Evolutionary conservation across 2,888 invertebrate species (phyloP), one percentile per base, ranked within the genome.

Genomic region (Drosophila nr. fundita): DNA sequence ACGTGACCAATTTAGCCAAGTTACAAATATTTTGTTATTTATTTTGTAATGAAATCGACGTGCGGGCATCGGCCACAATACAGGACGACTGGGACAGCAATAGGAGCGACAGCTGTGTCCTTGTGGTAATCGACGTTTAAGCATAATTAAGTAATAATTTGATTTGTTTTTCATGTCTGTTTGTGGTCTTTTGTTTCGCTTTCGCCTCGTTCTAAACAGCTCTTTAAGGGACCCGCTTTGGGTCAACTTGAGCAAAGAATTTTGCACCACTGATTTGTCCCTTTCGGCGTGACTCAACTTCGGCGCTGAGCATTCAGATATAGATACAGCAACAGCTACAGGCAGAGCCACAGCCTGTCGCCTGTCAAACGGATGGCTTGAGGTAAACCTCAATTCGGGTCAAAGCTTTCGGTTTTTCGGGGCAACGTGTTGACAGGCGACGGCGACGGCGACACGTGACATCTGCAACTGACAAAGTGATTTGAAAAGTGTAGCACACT

Each of bases 111-210:
- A 78, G 62, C 68, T 83, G 79, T 36, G 77, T 70, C 68, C 67
- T 71, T 63, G 64, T 40, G 64, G 75, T 76, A 84, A 78, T 80
- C 72, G 78, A 60, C 85, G 72, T 78, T 87, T 87, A 78, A 62
- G 71, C 85, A 85, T 84, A 85, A 85, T 89, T 89, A 89, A 87
- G 85, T 84, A 82, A 87, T 84, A 82, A 89, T 89, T 89, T 82
- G 69, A 84, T 82, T 59, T 68, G 58, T 52, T 80, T 73, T 63
- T 49, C 60, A 59, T 54, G 57, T 52, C 34, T 58, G 30, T 50
- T 60, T 64, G 49, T 30, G 53, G 55, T 57, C 54, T 48, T 30
- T 4, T 11, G 10, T 29, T 21, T 58, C 10, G 18, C 18, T 29
- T 21, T 58, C 10, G 18, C 18, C 11, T 27, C 27, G 5, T 6